These are phyloP conservation scores for Gryon sp. DNA, from an alignment of 1,140 invertebrate species.

Conservation along the genomic window DNA sequence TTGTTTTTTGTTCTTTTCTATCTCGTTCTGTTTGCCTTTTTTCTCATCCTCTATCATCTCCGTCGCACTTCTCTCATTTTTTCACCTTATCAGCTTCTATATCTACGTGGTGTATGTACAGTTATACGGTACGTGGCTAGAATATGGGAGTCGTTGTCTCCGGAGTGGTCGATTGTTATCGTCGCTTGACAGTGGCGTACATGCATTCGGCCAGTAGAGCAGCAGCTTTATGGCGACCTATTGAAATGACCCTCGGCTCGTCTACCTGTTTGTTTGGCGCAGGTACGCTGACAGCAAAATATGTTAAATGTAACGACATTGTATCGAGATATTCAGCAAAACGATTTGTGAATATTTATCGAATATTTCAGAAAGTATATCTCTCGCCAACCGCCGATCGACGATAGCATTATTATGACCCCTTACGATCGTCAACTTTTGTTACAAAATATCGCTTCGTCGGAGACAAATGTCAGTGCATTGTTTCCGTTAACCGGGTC, in stretches of 20 bases:
- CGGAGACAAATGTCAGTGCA: too few species aligned
- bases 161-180: constrained; percentile 58
- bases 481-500: too few species aligned
- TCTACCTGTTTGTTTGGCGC: constrained; percentile 61
- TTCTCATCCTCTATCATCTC: too few species aligned
- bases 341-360: constrained; percentile 33
- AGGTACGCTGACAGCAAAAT: constrained; percentile 47
- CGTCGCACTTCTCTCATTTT: constrained; percentile 28
- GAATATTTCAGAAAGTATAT: too few species aligned
- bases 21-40: constrained; percentile 1
- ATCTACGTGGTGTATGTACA: constrained; percentile 49
- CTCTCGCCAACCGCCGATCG: too few species aligned
- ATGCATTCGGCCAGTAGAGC: constrained; percentile 55
- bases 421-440: too few species aligned
- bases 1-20: background rate
- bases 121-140: constrained; percentile 56
- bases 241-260: constrained; percentile 52
- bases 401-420: too few species aligned
- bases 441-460: too few species aligned
- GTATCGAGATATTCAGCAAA: constrained; percentile 22
- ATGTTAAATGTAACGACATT: constrained; percentile 48
- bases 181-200: constrained; percentile 58
- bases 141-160: constrained; percentile 61
- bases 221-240: constrained; percentile 64
- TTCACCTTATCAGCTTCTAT: constrained; percentile 49